Evolutionary conservation across 2,797 vertebrate genomes (phyloP), one percentile per base, ranked within the genome.

Genomic region (Rachycentron canadum): DNA sequence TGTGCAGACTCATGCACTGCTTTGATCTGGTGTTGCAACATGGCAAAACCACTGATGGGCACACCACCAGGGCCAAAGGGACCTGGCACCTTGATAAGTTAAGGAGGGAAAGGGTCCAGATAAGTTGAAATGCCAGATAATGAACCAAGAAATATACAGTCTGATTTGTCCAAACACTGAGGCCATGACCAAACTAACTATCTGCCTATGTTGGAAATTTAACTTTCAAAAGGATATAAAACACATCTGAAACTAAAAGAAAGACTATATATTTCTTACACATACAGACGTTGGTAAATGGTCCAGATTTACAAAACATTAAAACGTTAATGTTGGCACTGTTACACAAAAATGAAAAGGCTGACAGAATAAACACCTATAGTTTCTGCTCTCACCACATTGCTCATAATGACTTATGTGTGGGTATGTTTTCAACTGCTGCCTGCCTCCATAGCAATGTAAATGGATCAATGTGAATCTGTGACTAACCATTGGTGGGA

Each of bases 1-100:
- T 98, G 95, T 0, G 96, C 96, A 0, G 97, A 98, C 72, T 99
- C 98, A 11, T 98, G 98, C 86, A 95, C 96, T 0, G 96, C 97
- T 90, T 99, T 99, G 88, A 99, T 97, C 89, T 99, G 98, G 64
- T 97, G 95, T 76, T 99, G 98, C 81, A 97, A 96, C 85, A 99
- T 97, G 0, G 97, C 91, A 0, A 96, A 97, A 23, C 97, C 98
- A 0, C 97, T 99, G 73, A 97, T 91, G 0, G 96, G 93, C 50
- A 95, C 60, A 0, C 90, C 85, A 7, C 89, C 86, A 0, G 93
- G 78, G 56, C 88, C 92, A 34, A 84, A 96, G 0, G 89, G 76
- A 68, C 92, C 86, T n/a, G 93, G 74, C 55, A 96, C 91, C 96
- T 96, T 49, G 2, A 76, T 13, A 14, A 43, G 23, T 36, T 1